Base-by-base conservation (phyloP, 2,888 invertebrate species). In the Hipparchia sbordonii region DNA sequence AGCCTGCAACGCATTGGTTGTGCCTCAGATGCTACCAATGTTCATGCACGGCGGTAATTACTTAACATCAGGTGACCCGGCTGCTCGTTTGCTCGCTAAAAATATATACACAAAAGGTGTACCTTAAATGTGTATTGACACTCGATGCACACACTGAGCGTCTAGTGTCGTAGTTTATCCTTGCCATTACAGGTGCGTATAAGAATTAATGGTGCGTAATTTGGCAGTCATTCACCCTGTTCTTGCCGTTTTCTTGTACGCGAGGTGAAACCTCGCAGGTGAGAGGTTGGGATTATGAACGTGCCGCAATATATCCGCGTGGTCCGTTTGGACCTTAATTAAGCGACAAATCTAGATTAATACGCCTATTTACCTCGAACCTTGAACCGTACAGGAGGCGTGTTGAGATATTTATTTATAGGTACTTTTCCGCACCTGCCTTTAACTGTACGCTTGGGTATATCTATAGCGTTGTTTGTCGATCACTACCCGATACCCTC, bases 261-360 rank as follows among this genome's bases (percentile, higher is more conserved):
- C 9, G 33, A 60, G 39, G 39, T 60, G 59, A 60, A 60, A 60
- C 59, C 59, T 39, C 9, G 8, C 8, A 12, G 57, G 13, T 8
- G 13, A 10, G 52, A 9, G 9, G 8, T 12, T 39, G 52, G 52
- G 52, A 52, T 65, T 65, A 65, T 33, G 52, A 52, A 65, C 12
- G 51, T 23, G 23, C 51, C 33, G 65, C 65, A 52, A 65, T 65
- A 52, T 65, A 52, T 48, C 63, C 10, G 23, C 23, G 48, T 39
- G 59, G 51, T 65, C 12, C 12, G 33, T 65, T 60, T 33, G 65
- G 65, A 33, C 10, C 33, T 12, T 52, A 52, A 65, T 65, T 65
- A 65, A 65, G 52, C 65, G 52, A 65, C 65, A 65, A 52, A 51
- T 52, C 65, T 65, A 65, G 52, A 65, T 51, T 51, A 33, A 65